These are phyloP conservation scores for Temnothorax nylanderi DNA, from an alignment of 1,140 invertebrate genomes.

Conservation along the genomic window DNA sequence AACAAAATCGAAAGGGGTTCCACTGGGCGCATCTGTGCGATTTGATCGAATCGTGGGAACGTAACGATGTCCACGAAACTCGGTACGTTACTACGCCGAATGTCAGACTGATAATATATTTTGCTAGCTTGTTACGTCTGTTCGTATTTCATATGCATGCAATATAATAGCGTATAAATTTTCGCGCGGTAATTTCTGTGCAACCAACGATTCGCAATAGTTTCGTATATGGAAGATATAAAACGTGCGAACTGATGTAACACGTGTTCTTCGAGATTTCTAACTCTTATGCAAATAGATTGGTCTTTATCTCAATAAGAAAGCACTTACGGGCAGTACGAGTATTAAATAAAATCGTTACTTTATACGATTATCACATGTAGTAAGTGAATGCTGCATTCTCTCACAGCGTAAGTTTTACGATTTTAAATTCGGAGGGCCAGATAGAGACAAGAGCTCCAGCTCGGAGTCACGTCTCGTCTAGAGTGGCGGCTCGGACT, in stretches of 20 bases:
- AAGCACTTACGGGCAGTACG: not conserved
- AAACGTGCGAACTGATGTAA: conserved; percentile 3
- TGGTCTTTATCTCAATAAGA: conserved; percentile 8
- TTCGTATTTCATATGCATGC: not conserved
- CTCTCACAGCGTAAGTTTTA: not conserved
- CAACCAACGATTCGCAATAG: not conserved
- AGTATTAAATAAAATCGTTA: conserved; percentile 2
- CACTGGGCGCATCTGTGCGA: conserved; percentile 62
- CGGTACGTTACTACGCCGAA: not conserved
- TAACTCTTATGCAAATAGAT: not conserved
- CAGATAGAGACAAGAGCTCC: conserved; percentile 36
- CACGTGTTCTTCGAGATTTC: not conserved
- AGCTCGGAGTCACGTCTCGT: conserved; percentile 60
- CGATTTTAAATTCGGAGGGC: conserved; percentile 27
- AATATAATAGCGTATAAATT: conserved; percentile 47
- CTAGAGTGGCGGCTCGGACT: conserved; percentile 70
- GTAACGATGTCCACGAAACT: not conserved
- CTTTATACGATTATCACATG: not conserved
- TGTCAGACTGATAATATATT: conserved; percentile 25
- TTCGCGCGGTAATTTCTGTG: conserved; percentile 5
- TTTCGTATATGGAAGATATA: not conserved
- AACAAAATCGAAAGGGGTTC: conserved; percentile 61
- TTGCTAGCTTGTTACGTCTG: not conserved
- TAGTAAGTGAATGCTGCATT: not conserved
- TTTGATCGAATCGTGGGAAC: conserved; percentile 69